These are phyloP conservation scores for Sander vitreus DNA, from an alignment of 2,113 vertebrate genomes.

Conservation along the genomic window DNA sequence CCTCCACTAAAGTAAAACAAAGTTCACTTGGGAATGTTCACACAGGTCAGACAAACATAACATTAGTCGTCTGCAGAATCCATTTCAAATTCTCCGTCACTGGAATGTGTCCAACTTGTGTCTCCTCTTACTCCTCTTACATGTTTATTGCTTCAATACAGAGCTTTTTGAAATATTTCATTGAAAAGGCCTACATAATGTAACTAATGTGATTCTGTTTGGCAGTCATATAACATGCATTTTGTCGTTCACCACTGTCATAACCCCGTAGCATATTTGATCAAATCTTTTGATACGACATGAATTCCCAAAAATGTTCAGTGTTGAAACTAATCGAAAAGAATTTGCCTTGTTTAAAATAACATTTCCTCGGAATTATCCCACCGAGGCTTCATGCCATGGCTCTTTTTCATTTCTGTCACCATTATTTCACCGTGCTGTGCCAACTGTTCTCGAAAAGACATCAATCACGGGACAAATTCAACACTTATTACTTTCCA, in stretches of 20 bases:
- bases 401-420: slow-evolving; percentile 33
- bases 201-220: background rate
- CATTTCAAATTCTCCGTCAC: slow-evolving; percentile 2
- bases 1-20: slow-evolving; percentile 32
- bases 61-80: slow-evolving; percentile 5
- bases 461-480: slow-evolving; percentile 32
- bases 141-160: background rate
- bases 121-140: slow-evolving; percentile 4
- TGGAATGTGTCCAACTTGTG: slow-evolving; percentile 24
- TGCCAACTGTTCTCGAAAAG: background rate
- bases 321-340: background rate
- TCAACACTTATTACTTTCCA: slow-evolving; percentile 37
- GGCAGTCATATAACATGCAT: background rate
- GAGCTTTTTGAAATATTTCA: background rate
- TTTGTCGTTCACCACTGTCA: background rate
- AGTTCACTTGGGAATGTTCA: slow-evolving; percentile 30
- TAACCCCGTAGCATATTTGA: background rate
- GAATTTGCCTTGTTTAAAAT: slow-evolving; percentile 13
- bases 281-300: background rate
- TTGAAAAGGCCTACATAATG: background rate
- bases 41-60: slow-evolving; percentile 44
- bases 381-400: background rate
- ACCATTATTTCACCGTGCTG: slow-evolving; percentile 22
- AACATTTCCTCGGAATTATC: slow-evolving; percentile 11
- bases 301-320: background rate